Conservation (phyloP, 2,797 vertebrate species). For the Sebastes umbrosus region DNA sequence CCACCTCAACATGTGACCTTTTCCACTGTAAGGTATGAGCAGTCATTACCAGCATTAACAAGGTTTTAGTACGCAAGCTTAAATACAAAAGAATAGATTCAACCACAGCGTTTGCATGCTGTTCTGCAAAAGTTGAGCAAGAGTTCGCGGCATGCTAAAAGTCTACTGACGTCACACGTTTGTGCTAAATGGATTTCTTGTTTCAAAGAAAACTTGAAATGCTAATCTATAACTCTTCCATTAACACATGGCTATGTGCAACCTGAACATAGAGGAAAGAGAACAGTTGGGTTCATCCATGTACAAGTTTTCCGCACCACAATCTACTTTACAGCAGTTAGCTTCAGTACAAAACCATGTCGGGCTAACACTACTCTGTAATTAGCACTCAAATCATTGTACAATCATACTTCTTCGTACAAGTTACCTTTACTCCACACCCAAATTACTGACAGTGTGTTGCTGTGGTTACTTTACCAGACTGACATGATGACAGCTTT, state of each 20-base stretch:
- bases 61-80: neutral
- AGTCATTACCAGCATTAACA: neutral
- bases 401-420: neutral
- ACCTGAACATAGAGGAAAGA: neutral
- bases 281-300: neutral
- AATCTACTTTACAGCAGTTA: neutral
- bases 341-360: neutral
- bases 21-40: neutral
- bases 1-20: neutral
- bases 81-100: neutral
- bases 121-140: neutral
- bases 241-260: neutral
- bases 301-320: neutral
- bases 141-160: neutral
- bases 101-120: neutral
- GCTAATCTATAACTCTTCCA: neutral
- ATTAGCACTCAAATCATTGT: constrained; percentile 16
- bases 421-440: constrained; percentile 13
- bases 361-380: constrained; percentile 21
- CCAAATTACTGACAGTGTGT: constrained; percentile 22
- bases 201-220: neutral
- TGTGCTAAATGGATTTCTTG: neutral
- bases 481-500: constrained; percentile 19
- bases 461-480: constrained; percentile 8
- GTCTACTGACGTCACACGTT: neutral